Evolutionary conservation across 2,797 vertebrate genomes (phyloP).

Genomic region (Nyctibius grandis): DNA sequence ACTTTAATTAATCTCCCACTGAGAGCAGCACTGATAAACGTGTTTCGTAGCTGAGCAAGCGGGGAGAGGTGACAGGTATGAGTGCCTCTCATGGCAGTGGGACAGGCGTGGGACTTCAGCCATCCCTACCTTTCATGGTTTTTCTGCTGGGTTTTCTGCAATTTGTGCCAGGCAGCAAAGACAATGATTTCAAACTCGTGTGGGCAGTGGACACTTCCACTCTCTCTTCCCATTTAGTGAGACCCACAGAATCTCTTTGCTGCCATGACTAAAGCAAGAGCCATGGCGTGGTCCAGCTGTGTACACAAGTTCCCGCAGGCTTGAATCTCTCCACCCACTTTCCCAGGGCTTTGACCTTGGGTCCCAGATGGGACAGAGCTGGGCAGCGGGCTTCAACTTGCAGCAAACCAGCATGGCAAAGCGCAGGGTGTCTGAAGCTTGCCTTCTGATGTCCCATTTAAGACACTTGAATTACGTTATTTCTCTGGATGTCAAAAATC

Average conservation of each 20-base stretch:
- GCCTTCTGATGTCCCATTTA: background rate
- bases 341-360: background rate
- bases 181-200: accelerated
- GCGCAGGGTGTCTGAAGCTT: background rate
- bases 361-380: background rate
- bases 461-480: background rate
- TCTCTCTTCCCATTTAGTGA: background rate
- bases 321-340: background rate
- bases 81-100: accelerated
- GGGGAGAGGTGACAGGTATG: accelerated
- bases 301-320: accelerated
- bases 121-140: background rate
- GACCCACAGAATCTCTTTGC: background rate
- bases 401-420: background rate
- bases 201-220: background rate
- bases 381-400: background rate
- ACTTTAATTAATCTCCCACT: background rate
- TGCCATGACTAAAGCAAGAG: accelerated
- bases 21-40: background rate
- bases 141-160: background rate
- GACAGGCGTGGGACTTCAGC: background rate
- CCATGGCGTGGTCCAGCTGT: accelerated
- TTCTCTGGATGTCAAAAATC: slow-evolving; percentile 14
- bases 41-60: background rate
- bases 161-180: background rate